Base-by-base conservation (phyloP, 2,113 vertebrate genomes). In the Cololabis saira region DNA sequence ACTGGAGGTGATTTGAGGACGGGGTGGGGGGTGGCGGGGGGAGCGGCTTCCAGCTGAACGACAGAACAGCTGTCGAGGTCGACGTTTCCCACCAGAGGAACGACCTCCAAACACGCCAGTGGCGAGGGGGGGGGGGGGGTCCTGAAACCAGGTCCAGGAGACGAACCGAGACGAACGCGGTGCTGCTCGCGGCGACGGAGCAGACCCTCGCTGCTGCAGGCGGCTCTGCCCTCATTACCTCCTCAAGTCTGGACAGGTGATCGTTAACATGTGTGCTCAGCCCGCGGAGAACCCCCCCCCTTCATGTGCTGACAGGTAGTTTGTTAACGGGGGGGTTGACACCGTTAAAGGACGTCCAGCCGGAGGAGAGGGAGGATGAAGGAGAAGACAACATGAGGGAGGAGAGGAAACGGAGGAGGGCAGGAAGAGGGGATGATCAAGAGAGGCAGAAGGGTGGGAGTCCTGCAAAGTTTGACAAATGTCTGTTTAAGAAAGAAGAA, bases 171-270 rank as follows among this genome's bases (percentile, higher is more conserved):
- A 59, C 1, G 24, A 27, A 5, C 33, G 33, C 10, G 33, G 5
- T 37, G 33, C 33, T 37, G 10, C 5, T 37, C 33, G 6, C 10
- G 33, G 6, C 1, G 33, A 19, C 0, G 3, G 10, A 48, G 55
- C 5, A n/a, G 50, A 12, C 15, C 21, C 42, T n/a, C n/a, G n/a
- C 64, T 49, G 74, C 63, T 60, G 67, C 70, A 56, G 69, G 59
- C 45, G 55, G 52, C 41, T 73, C 56, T 24, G 16, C 43, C 60
- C 68, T 84, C 63, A 87, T 89, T 78, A 85, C 73, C 61, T 58
- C 19, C 69, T 90, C 85, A 86, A 69, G 80, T 80, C 82, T 84
- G 80, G 80, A 83, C 81, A 81, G 79, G 82, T 87, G 82, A 75
- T 85, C 62, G 80, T 88, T 78, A 83, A 62, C 65, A 65, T 58